Conservation (phyloP, 2,113 vertebrate species). For the Boulengeromyrus knoepffleri region DNA sequence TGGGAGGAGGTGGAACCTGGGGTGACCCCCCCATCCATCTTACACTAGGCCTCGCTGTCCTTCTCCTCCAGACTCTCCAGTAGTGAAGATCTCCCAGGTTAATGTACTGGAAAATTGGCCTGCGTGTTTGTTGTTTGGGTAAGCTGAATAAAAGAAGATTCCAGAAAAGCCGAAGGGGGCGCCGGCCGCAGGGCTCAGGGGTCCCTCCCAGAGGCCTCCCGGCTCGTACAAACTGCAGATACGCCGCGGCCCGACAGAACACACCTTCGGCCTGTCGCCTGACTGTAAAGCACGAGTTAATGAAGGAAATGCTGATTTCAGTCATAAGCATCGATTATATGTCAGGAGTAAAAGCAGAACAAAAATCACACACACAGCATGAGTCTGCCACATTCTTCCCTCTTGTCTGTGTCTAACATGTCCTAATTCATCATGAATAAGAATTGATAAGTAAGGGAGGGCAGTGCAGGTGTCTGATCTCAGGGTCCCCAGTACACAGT, state of each 20-base stretch:
- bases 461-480: background rate
- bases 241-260: conserved; percentile 70
- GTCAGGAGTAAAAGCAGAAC: conserved; percentile 4
- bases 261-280: background rate
- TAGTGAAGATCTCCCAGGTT: conserved; percentile 90
- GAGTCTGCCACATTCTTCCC: background rate
- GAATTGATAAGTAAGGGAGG: background rate
- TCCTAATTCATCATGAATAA: background rate
- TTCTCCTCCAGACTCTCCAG: conserved; percentile 67
- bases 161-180: conserved; percentile 46
- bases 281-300: background rate
- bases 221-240: conserved; percentile 44
- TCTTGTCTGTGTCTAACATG: background rate
- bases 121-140: conserved; percentile 94
- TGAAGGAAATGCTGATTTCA: conserved; percentile 46
- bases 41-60: conserved; percentile 68
- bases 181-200: conserved; percentile 70
- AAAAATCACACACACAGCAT: background rate
- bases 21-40: conserved; percentile 91
- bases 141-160: conserved; percentile 86
- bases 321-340: conserved; percentile 45
- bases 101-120: conserved; percentile 99
- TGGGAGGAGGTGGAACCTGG: conserved; percentile 86
- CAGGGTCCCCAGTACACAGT: background rate
- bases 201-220: background rate